Conservation (phyloP, 2,113 vertebrate genomes). For the Megaceryle maxima region DNA sequence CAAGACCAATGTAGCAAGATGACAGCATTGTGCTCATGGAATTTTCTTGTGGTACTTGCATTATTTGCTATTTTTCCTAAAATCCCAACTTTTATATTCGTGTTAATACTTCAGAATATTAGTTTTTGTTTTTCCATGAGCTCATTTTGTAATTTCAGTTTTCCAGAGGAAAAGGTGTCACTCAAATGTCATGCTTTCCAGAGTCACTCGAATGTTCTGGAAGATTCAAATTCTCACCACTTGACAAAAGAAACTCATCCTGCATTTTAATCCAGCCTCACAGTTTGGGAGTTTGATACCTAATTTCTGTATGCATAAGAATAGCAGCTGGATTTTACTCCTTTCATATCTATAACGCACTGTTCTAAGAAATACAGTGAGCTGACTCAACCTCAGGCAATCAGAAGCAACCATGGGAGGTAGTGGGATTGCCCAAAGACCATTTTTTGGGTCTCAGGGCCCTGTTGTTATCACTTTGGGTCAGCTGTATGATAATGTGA, state of each 20-base stretch:
- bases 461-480: background rate
- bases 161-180: background rate
- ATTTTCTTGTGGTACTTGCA: background rate
- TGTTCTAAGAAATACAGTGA: background rate
- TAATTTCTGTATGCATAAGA: background rate
- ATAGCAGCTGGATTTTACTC: background rate
- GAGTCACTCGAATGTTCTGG: background rate
- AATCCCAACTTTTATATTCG: background rate
- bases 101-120: background rate
- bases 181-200: background rate
- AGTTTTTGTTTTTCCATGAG: background rate
- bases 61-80: background rate
- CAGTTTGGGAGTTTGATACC: background rate
- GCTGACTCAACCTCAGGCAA: background rate
- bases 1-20: background rate
- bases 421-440: background rate
- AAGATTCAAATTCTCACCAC: background rate
- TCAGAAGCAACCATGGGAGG: background rate
- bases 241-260: background rate
- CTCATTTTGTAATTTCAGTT: background rate
- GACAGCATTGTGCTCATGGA: background rate
- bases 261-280: background rate
- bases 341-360: background rate
- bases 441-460: background rate
- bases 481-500: background rate